Base-by-base conservation (phyloP, 2,888 invertebrate species). In the Clunio marinus region DNA sequence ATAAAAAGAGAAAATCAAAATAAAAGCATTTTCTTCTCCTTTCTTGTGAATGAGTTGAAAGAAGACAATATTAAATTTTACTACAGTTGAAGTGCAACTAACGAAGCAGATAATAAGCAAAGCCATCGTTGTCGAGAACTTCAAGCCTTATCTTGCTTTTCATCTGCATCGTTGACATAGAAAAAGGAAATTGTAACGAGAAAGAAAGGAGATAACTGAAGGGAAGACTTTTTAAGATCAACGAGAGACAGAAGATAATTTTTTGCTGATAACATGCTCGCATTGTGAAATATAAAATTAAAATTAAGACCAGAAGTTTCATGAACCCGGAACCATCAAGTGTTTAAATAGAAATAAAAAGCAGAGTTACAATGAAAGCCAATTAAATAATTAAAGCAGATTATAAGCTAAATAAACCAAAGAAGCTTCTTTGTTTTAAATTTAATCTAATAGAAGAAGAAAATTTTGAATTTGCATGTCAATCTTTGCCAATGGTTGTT, bases 21-120 rank as follows among this genome's bases (percentile, higher is more conserved):
- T 46, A 37, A 25, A 57, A 24, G 59, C 51, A 17, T 60, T 45
- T 51, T 10, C 25, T 66, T 67, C 28, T 65, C 27, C 17, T 41
- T 41, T 41, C 15, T 15, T 15, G 41, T 22, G 51, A 70, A 71
- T 72, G 69, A 69, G 68, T 45, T 70, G 66, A 70, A 69, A 69
- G 60, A 66, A 70, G 27, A 62, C 32, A 69, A 67, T 46, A 68
- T 37, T 2, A 24, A 55, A 20, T 17, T 28, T 59, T 63, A 46
- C 10, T 27, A 41, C 58, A 41, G 15, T n/a, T 41, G 41, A 41
- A 32, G 32, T 4, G 32, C 32, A 32, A 8, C 4, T 13, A 51
- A n/a, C 51, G 17, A 51, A 20, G 51, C 51, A 22, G 51, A 51
- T 51, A 51, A 13, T 32, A 32, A 32, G 35, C n/a, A n/a, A n/a